Evolutionary conservation across 2,797 vertebrate species (phyloP).

Genomic region (Myiothlypis chrysogaster): DNA sequence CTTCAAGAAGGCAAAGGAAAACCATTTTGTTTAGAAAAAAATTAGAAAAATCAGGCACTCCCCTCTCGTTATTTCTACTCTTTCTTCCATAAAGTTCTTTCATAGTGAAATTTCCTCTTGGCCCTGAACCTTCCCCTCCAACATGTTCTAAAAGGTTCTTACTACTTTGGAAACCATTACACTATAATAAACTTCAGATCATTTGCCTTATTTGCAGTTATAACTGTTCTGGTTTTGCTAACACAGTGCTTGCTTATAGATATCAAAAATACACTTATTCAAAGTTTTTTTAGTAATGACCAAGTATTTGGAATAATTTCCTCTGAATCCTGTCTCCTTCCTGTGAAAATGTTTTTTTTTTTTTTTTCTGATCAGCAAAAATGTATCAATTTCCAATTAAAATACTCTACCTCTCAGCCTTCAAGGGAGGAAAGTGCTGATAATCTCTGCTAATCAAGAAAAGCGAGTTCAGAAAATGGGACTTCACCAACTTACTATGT

Average conservation of each 20-base stretch:
- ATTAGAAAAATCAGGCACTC: background rate
- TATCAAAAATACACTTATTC: background rate
- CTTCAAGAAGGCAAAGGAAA: background rate
- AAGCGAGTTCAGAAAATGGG: background rate
- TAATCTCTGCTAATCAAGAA: background rate
- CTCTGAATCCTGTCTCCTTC: background rate
- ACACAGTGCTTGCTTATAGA: background rate
- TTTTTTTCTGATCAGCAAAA: background rate
- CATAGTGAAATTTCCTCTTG: background rate
- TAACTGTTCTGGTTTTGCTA: background rate
- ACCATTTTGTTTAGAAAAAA: fast-evolving
- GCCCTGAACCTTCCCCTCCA: background rate
- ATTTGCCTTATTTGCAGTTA: background rate
- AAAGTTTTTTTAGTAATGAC: background rate
- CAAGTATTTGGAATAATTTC: background rate
- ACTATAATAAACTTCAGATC: background rate
- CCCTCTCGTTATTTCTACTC: fast-evolving
- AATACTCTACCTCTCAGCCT: background rate
- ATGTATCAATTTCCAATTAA: background rate
- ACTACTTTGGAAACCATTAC: background rate
- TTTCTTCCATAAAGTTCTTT: background rate
- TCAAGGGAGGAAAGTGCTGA: background rate
- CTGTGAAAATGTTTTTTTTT: background rate
- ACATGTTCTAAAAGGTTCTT: background rate
- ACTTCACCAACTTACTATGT: background rate